phyloP scores from a whole-genome alignment of 2,113 vertebrate species.

The Aix galericulata region DNA sequence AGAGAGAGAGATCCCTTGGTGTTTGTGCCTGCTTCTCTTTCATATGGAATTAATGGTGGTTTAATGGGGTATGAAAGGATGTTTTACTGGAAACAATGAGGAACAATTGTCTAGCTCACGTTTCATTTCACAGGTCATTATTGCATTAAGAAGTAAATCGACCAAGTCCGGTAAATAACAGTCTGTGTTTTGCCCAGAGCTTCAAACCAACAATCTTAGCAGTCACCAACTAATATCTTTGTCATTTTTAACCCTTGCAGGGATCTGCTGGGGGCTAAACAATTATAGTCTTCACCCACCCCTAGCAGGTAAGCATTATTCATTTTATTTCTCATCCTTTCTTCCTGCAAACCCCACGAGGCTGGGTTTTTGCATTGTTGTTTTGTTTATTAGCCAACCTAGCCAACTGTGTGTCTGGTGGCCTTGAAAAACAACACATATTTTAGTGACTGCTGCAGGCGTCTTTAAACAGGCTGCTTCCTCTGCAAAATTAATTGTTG shows the following conservation, averaged over 20 bases:
- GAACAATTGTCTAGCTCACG: conserved; percentile 86
- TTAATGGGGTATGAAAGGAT: conserved; percentile 87
- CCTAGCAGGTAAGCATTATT: conserved; percentile 82
- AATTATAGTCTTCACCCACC: conserved; percentile 78
- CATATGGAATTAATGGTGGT: conserved; percentile 83
- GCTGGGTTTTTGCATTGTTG: conserved; percentile 71
- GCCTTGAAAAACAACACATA: conserved; percentile 80
- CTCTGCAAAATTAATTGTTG: conserved; percentile 82
- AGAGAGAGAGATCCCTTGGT: conserved; percentile 51
- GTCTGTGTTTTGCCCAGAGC: conserved; percentile 80
- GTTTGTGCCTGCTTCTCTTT: conserved; percentile 73
- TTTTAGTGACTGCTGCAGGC: conserved; percentile 77
- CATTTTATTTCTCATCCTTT: conserved; percentile 71
- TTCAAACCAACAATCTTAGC: conserved; percentile 79
- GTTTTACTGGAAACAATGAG: conserved; percentile 85
- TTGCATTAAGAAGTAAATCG: conserved; percentile 89
- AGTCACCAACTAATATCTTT: conserved; percentile 76
- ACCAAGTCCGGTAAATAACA: conserved; percentile 89
- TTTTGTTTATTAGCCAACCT: conserved; percentile 79
- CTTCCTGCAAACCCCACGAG: conserved; percentile 72
- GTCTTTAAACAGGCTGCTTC: conserved; percentile 80
- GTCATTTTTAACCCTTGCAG: conserved; percentile 83
- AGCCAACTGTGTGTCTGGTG: conserved; percentile 74
- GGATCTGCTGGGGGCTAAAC: conserved; percentile 79
- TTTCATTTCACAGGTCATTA: conserved; percentile 91